A percentile compares a stretch with the other conserved stretches of the same genome.
Conservation (phyloP, 2,888 invertebrate species). For the Brachypterus glaber region DNA sequence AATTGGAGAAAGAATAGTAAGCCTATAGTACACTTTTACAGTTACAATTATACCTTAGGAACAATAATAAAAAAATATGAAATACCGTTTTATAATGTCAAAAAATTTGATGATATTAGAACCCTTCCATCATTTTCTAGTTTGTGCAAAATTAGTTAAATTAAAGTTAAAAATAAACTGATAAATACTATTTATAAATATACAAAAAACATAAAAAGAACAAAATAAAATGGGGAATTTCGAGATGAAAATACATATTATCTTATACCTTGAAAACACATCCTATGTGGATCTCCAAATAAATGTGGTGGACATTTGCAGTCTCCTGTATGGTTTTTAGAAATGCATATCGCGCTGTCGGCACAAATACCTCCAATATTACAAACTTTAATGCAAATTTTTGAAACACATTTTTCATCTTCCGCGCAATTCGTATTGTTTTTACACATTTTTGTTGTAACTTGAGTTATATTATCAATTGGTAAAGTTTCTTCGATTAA, state of each 20-base stretch:
- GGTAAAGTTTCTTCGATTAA: background rate
- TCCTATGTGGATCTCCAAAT: conserved; percentile 46
- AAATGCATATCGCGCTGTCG: conserved; percentile 52
- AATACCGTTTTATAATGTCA: too few species aligned
- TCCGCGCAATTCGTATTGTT: conserved; percentile 38
- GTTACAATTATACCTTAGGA: too few species aligned
- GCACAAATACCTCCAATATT: conserved; percentile 46
- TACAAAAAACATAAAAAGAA: background rate
- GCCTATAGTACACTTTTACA: too few species aligned
- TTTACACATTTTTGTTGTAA: too few species aligned
- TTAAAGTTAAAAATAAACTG: conserved; percentile 3
- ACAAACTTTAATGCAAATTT: conserved; percentile 57
- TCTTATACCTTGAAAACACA: conserved; percentile 53
- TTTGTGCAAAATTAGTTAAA: conserved; percentile 24
- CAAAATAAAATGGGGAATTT: conserved; percentile 1
- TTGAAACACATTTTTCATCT: conserved; percentile 55
- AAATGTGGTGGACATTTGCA: conserved; percentile 52
- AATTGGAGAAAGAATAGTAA: too few species aligned
- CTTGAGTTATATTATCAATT: background rate
- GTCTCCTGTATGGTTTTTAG: conserved; percentile 52
- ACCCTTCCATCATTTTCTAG: too few species aligned
- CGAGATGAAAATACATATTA: background rate
- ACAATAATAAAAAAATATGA: too few species aligned
- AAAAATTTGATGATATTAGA: too few species aligned
- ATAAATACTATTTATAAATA: conserved; percentile 6